Conservation (phyloP, 1,140 invertebrate species). For the Drosophila saltans region DNA sequence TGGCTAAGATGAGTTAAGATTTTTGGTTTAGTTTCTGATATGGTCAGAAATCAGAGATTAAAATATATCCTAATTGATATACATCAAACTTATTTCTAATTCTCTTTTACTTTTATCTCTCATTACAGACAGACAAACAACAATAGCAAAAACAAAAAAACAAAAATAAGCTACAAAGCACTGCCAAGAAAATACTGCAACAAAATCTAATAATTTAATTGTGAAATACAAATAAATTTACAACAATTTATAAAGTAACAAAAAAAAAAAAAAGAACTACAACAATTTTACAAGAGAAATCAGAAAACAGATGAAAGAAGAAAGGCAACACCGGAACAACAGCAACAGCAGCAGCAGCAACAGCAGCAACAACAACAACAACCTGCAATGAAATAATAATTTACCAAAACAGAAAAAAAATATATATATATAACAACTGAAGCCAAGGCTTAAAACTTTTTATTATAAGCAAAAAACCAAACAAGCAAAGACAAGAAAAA, state of each 20-base stretch:
- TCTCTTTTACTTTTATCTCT: neutral
- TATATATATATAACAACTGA: neutral
- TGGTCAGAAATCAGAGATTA: neutral
- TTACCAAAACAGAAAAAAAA: slow-evolving; percentile 13
- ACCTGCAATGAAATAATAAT: slow-evolving; percentile 46
- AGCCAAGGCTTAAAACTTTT: slow-evolving; percentile 16
- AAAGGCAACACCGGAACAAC: slow-evolving; percentile 33
- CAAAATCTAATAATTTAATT: slow-evolving; percentile 47
- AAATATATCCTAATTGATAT: neutral
- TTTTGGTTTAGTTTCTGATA: neutral
- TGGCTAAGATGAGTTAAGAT: slow-evolving; percentile 5
- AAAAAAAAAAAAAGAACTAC: slow-evolving; percentile 20
- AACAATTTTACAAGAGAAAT: slow-evolving; percentile 51
- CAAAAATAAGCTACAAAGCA: slow-evolving; percentile 59
- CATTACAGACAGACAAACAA: slow-evolving; percentile 31
- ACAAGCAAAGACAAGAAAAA: slow-evolving; percentile 45
- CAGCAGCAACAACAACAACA: slow-evolving; percentile 2
- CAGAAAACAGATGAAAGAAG: slow-evolving; percentile 33
- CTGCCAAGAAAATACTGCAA: slow-evolving; percentile 61
- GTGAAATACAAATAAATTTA: slow-evolving; percentile 49
- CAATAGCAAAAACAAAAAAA: slow-evolving; percentile 45
- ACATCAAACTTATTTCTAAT: neutral
- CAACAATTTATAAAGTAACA: slow-evolving; percentile 33
- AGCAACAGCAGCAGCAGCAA: slow-evolving; percentile 14
- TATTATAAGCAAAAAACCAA: slow-evolving; percentile 17